Percentiles rank a stretch among this genome's conserved stretches.
Conservation (phyloP, 1,140 invertebrate species). For the Bombus turneri region DNA sequence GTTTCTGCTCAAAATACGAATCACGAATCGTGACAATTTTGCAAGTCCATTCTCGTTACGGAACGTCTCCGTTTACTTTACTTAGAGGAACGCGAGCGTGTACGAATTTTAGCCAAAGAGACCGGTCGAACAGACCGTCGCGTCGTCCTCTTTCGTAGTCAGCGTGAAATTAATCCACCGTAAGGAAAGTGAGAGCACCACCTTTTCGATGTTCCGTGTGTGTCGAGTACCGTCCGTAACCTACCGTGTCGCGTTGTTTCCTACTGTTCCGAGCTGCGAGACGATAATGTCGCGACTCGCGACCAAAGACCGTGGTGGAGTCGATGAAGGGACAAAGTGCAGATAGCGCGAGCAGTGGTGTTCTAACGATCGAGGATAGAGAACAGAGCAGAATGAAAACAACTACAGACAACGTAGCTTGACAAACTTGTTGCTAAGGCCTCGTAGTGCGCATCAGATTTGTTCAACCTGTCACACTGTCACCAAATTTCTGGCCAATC, state of each 20-base stretch:
- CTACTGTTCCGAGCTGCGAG: not conserved
- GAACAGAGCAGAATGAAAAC: not conserved
- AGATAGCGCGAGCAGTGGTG: constrained; percentile 21
- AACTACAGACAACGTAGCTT: not conserved
- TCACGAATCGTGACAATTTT: constrained; percentile 42
- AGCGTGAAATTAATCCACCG: constrained; percentile 22
- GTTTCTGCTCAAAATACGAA: constrained; percentile 35
- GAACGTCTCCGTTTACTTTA: no score
- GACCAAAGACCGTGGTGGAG: not conserved
- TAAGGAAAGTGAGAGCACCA: constrained; percentile 37
- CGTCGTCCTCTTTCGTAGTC: not conserved
- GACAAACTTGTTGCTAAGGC: constrained; percentile 52
- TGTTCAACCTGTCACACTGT: constrained; percentile 47
- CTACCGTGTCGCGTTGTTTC: not conserved
- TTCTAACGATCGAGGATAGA: not conserved
- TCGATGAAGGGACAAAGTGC: constrained; percentile 25
- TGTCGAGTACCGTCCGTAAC: not conserved
- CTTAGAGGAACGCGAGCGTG: not conserved
- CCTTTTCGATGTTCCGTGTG: not conserved
- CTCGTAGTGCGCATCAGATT: constrained; percentile 5
- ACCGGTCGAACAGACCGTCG: not conserved
- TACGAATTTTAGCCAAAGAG: constrained; percentile 4
- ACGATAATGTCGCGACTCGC: constrained; percentile 11
- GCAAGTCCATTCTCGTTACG: not conserved
- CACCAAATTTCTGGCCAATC: constrained; percentile 1